These are phyloP conservation scores for Platichthys stellatus DNA, from an alignment of 2,113 vertebrate genomes.

Conservation along the genomic window DNA sequence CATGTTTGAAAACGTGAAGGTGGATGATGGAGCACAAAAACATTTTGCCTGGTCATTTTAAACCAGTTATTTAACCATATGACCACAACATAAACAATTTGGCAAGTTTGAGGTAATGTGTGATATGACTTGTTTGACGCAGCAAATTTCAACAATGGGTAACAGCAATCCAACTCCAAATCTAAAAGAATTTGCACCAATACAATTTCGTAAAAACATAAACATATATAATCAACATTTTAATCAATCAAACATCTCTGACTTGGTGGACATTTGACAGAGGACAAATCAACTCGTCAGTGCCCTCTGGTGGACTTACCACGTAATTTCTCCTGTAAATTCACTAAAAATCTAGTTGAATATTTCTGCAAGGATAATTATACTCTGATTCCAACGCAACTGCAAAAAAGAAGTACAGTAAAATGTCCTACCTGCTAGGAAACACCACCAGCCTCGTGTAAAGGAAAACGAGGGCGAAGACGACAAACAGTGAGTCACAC, in stretches of 20 bases:
- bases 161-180: neutral
- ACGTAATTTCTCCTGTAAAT: too few species aligned
- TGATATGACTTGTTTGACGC: neutral
- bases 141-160: neutral
- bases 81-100: neutral
- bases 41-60: neutral
- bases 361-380: too few species aligned
- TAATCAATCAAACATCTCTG: too few species aligned
- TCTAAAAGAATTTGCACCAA: too few species aligned
- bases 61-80: neutral
- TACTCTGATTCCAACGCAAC: too few species aligned
- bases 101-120: neutral
- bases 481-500: constrained; percentile 86
- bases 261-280: too few species aligned
- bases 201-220: too few species aligned
- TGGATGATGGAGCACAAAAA: neutral
- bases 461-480: constrained; percentile 87
- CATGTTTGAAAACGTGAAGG: neutral
- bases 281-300: too few species aligned
- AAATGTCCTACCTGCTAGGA: constrained; percentile 82
- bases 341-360: too few species aligned
- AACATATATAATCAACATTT: too few species aligned
- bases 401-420: neutral
- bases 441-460: constrained; percentile 86
- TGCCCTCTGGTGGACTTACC: too few species aligned